A percentile compares a stretch with the other conserved stretches of the same genome.
These are phyloP conservation scores for Fistularia commersonii DNA, from an alignment of 2,797 vertebrate genomes.

Conservation along the genomic window DNA sequence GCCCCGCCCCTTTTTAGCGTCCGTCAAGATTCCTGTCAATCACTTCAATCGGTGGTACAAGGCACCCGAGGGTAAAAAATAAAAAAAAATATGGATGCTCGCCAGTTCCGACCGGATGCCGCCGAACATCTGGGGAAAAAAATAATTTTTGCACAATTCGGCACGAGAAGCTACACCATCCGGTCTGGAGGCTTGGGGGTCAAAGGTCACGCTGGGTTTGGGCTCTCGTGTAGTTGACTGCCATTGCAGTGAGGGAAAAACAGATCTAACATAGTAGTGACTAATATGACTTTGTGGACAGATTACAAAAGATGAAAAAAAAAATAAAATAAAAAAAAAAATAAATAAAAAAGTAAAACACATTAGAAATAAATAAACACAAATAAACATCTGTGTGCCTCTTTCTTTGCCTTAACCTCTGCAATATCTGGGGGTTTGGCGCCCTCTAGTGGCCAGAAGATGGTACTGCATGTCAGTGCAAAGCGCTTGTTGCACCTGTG, in stretches of 20 bases:
- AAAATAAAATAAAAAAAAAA: no score
- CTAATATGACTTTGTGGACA: constrained; percentile 84
- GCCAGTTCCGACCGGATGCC: no score
- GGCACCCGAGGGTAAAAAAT: no score
- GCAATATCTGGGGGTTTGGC: background rate
- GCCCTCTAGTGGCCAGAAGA: background rate
- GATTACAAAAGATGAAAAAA: no score
- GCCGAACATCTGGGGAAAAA: background rate
- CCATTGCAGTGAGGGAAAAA: constrained; percentile 81
- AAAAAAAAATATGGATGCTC: background rate
- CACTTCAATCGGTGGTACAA: no score
- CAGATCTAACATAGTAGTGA: constrained; percentile 84
- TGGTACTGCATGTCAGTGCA: background rate
- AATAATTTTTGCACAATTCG: no score
- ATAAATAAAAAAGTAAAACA: constrained; percentile 57
- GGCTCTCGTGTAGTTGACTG: constrained; percentile 80
- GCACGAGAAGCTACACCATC: no score
- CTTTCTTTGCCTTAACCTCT: no score
- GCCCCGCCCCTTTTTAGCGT: no score
- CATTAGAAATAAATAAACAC: constrained; percentile 78
- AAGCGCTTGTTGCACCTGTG: no score
- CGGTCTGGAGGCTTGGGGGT: no score
- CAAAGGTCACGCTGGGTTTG: constrained; percentile 62
- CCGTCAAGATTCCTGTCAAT: no score
- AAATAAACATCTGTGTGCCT: constrained; percentile 46